phyloP scores from a whole-genome alignment of 1,140 invertebrate genomes.

The Branchinecta lynchi region DNA sequence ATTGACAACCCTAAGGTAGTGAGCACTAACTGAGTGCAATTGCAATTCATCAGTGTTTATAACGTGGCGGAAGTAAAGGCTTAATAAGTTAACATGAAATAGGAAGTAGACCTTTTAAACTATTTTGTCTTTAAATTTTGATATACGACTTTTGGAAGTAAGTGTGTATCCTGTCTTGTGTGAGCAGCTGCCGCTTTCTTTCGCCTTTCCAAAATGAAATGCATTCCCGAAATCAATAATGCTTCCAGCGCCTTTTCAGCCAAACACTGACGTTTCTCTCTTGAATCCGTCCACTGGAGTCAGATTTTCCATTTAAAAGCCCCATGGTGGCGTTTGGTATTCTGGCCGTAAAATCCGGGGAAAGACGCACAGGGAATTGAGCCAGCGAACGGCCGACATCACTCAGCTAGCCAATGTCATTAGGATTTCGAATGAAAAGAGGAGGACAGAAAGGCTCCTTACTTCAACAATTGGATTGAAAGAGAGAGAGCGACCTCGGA shows the following conservation, averaged over 20 bases:
- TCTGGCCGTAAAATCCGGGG: conserved; percentile 6
- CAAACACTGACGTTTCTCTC: neutral
- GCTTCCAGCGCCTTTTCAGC: neutral
- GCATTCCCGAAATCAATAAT: neutral
- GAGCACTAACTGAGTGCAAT: too few relatives aligned
- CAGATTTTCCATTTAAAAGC: conserved; percentile 11
- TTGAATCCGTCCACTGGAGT: neutral
- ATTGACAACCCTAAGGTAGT: too few relatives aligned
- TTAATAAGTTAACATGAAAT: too few relatives aligned
- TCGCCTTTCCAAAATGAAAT: neutral
- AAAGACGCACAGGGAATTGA: conserved; percentile 2
- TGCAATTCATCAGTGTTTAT: too few relatives aligned
- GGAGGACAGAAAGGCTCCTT: conserved; percentile 8
- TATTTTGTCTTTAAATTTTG: too few relatives aligned
- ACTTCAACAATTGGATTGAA: conserved; percentile 12
- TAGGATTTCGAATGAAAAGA: conserved; percentile 11
- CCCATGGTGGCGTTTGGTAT: conserved; percentile 1
- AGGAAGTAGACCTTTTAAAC: too few relatives aligned
- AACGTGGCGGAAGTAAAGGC: too few relatives aligned
- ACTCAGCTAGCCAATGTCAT: conserved; percentile 9
- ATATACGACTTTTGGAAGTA: too few relatives aligned
- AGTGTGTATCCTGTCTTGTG: too few relatives aligned
- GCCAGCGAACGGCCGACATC: neutral
- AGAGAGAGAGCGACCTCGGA: neutral
- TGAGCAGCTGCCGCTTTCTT: neutral